Evolutionary conservation across 2,797 vertebrate genomes (phyloP).

Genomic region (Masticophis lateralis): DNA sequence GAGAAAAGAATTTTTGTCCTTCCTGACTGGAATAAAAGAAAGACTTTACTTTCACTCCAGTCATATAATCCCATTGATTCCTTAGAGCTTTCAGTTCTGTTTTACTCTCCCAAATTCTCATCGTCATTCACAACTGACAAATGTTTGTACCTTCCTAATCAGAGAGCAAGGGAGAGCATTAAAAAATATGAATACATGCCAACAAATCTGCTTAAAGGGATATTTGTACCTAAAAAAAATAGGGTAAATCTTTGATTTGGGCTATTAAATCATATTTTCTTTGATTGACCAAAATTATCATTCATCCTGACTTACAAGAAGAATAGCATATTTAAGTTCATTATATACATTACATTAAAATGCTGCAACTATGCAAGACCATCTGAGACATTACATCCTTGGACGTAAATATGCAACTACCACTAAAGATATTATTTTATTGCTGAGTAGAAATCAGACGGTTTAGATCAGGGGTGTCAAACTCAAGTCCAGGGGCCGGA

Average conservation of each 20-base stretch:
- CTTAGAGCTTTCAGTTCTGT: neutral
- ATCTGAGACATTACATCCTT: neutral
- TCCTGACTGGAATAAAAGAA: neutral
- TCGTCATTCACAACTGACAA: neutral
- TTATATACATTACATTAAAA: neutral
- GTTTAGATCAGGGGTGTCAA: neutral
- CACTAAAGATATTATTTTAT: neutral
- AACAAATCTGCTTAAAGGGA: neutral
- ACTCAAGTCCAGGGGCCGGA: no score
- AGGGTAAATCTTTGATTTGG: neutral
- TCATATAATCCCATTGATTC: neutral
- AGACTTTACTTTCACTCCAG: neutral
- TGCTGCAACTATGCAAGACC: neutral
- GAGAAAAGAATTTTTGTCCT: neutral
- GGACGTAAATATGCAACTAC: neutral
- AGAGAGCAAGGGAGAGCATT: neutral
- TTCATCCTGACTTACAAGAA: neutral
- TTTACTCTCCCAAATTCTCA: neutral
- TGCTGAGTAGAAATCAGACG: neutral
- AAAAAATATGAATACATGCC: no score
- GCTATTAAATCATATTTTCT: neutral
- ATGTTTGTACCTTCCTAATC: neutral
- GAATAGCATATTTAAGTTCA: neutral
- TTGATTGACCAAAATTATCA: neutral
- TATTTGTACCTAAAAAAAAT: neutral